Evolutionary conservation across 2,797 vertebrate species (phyloP).

Genomic region (Lates japonicus): DNA sequence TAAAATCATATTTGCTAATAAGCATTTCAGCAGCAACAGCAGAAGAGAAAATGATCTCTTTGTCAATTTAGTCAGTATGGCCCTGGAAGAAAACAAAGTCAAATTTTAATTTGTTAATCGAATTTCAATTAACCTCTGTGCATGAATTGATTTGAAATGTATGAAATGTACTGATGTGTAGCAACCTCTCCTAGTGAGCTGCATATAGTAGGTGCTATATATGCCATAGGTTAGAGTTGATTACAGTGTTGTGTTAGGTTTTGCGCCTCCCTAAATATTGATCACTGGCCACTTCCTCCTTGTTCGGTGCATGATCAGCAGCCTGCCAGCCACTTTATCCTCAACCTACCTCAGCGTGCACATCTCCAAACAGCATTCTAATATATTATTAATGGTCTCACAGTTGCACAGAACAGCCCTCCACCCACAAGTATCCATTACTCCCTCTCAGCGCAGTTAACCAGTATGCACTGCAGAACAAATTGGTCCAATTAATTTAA

Average conservation of each 20-base stretch:
- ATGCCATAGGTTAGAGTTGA: constrained; percentile 53
- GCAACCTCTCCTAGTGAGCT: not conserved
- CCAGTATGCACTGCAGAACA: constrained; percentile 71
- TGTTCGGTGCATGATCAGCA: constrained; percentile 77
- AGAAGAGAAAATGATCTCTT: constrained; percentile 31
- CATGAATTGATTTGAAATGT: constrained; percentile 29
- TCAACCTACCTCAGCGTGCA: constrained; percentile 62
- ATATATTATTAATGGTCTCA: constrained; percentile 81
- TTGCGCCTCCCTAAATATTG: constrained; percentile 78
- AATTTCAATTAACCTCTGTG: constrained; percentile 64
- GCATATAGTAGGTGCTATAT: not conserved
- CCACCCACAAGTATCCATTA: constrained; percentile 71
- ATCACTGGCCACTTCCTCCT: constrained; percentile 75
- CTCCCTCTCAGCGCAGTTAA: constrained; percentile 67
- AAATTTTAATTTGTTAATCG: constrained; percentile 63
- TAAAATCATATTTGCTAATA: constrained; percentile 37
- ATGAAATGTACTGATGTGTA: constrained; percentile 31
- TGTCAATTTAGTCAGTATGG: constrained; percentile 38
- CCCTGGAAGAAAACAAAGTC: constrained; percentile 38
- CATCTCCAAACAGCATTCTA: constrained; percentile 70
- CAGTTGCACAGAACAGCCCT: constrained; percentile 63
- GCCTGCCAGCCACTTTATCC: constrained; percentile 70
- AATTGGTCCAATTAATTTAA: constrained; percentile 77
- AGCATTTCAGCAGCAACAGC: constrained; percentile 39
- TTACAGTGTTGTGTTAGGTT: constrained; percentile 64